Evolutionary conservation across 2,797 vertebrate genomes (phyloP).

Genomic region (Lithobates pipiens): DNA sequence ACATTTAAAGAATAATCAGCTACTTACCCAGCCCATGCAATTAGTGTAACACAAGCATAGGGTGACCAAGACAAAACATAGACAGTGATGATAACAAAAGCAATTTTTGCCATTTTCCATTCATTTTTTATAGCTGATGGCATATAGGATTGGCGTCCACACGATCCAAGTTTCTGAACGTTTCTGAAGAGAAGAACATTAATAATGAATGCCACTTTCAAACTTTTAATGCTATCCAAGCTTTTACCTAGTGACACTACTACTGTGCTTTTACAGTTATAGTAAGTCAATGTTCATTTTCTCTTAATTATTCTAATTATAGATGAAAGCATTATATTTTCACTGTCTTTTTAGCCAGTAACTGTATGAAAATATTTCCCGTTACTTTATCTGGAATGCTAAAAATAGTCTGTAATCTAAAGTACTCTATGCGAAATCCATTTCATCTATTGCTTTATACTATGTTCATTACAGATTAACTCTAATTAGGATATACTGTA

Average conservation of each 20-base stretch:
- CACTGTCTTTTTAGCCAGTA: too few species aligned
- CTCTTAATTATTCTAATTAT: neutral
- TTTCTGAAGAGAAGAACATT: slow-evolving; percentile 70
- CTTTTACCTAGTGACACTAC: neutral
- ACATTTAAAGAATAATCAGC: neutral
- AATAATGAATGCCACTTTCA: neutral
- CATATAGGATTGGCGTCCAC: slow-evolving; percentile 75
- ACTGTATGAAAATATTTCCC: too few species aligned
- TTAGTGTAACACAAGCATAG: slow-evolving; percentile 87
- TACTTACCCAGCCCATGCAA: slow-evolving; percentile 89
- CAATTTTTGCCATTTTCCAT: slow-evolving; percentile 90
- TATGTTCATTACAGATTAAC: too few species aligned
- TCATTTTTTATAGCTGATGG: slow-evolving; percentile 82
- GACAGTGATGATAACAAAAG: slow-evolving; percentile 86
- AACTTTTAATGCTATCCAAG: neutral
- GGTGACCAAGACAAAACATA: slow-evolving; percentile 90
- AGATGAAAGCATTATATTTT: too few species aligned
- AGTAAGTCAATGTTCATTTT: neutral
- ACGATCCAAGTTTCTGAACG: slow-evolving; percentile 82
- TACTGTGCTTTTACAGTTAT: too few species aligned
- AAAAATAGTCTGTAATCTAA: too few species aligned
- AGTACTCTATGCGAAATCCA: too few species aligned
- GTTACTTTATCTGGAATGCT: too few species aligned
- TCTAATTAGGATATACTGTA: too few species aligned
- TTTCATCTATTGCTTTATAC: too few species aligned